Evolutionary conservation across 1,140 invertebrate species (phyloP).

Genomic region (Hyphantria cunea): DNA sequence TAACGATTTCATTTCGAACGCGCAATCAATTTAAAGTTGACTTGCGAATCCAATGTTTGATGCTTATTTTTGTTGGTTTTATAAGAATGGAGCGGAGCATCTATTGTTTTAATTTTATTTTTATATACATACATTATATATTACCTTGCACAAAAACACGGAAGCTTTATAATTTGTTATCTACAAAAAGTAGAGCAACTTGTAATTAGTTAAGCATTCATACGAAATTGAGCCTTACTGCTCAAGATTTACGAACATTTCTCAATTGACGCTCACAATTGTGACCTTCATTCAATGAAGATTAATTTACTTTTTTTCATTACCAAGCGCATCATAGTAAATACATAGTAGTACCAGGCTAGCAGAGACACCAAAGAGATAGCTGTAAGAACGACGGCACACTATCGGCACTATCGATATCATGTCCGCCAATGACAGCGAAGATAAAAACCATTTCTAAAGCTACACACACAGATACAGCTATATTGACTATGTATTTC

Average conservation of each 20-base stretch:
- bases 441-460: slow-evolving; percentile 28
- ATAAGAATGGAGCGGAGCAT: slow-evolving; percentile 7
- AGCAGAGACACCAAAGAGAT: slow-evolving; percentile 54
- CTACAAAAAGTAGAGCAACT: slow-evolving; percentile 31
- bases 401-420: slow-evolving; percentile 37
- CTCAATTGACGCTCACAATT: background rate
- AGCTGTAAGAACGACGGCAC: slow-evolving; percentile 42
- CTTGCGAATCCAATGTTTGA: slow-evolving; percentile 25
- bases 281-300: slow-evolving; percentile 37
- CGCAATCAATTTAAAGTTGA: slow-evolving; percentile 41
- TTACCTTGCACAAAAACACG: background rate
- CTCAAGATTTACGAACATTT: background rate
- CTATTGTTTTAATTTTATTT: slow-evolving; percentile 7
- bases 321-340: slow-evolving; percentile 65
- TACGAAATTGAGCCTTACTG: slow-evolving; percentile 13
- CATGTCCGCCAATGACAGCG: slow-evolving; percentile 35
- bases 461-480: background rate
- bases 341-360: slow-evolving; percentile 76
- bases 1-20: slow-evolving; percentile 32
- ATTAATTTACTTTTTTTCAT: slow-evolving; percentile 63
- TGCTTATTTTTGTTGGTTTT: slow-evolving; percentile 27
- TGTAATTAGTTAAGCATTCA: slow-evolving; percentile 21
- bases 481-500: background rate
- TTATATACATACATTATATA: no score
- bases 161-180: slow-evolving; percentile 13